These are phyloP conservation scores for Phyllotis vaccarum DNA, from an alignment of 2,797 vertebrate genomes.

Conservation along the genomic window DNA sequence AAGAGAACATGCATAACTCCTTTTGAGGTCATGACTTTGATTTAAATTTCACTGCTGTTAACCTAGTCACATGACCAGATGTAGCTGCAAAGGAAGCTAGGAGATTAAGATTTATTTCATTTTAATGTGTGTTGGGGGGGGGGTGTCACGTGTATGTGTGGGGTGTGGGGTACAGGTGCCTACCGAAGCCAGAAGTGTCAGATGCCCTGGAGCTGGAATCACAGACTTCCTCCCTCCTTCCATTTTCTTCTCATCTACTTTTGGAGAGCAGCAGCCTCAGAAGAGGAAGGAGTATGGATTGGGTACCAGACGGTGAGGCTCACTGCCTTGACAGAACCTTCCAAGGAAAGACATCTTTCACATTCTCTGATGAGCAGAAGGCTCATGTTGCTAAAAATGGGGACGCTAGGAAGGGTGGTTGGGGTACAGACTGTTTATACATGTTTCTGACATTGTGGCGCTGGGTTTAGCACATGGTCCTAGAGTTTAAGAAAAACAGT, in stretches of 20 bases:
- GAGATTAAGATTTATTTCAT: not conserved
- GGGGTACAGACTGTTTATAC: not conserved
- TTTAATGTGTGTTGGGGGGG: not conserved
- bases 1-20: not conserved
- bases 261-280: not conserved
- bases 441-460: not conserved
- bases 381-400: not conserved
- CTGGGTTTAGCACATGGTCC: not conserved
- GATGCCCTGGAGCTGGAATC: not conserved
- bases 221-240: not conserved
- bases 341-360: not conserved
- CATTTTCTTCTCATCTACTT: not conserved
- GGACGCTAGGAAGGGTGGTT: not conserved
- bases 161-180: not conserved
- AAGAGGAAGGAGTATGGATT: not conserved
- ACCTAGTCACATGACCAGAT: not conserved
- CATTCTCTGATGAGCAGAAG: not conserved
- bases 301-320: not conserved
- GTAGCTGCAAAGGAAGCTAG: conserved; percentile 56
- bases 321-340: too few relatives aligned
- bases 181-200: not conserved
- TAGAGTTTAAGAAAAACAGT: not conserved
- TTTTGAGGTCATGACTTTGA: not conserved
- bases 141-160: not conserved
- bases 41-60: not conserved